These are phyloP conservation scores for Andinoacara biseriatus DNA, from an alignment of 2,113 vertebrate species.

Conservation along the genomic window DNA sequence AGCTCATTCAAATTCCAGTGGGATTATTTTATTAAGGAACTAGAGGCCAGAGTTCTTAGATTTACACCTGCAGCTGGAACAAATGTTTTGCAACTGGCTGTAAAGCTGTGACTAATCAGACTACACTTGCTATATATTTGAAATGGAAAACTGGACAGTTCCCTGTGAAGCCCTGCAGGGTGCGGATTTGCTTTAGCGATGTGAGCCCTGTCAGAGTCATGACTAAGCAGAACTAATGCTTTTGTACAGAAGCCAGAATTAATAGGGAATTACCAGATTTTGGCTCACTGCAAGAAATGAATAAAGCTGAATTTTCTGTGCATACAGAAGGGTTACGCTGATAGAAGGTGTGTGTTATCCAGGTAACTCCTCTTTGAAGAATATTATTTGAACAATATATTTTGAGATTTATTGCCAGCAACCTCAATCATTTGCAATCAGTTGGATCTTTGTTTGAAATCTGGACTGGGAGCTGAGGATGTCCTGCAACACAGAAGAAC, in stretches of 20 bases:
- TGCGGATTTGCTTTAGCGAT: slow-evolving; percentile 35
- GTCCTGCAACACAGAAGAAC: too few species aligned
- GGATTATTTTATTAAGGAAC: slow-evolving; percentile 73
- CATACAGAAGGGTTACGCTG: slow-evolving; percentile 1
- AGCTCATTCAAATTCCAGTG: slow-evolving; percentile 62
- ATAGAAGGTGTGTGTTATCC: not conserved
- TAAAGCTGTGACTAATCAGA: slow-evolving; percentile 21
- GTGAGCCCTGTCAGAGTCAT: not conserved
- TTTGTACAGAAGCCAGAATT: slow-evolving; percentile 22
- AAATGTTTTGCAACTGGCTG: slow-evolving; percentile 40
- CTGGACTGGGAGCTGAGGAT: too few species aligned
- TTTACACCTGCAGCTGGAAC: slow-evolving; percentile 49
- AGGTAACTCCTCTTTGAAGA: not conserved
- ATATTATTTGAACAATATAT: not conserved
- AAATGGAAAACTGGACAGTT: slow-evolving; percentile 53
- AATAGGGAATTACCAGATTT: slow-evolving; percentile 22
- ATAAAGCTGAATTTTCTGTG: slow-evolving; percentile 26
- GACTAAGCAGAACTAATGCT: slow-evolving; percentile 36
- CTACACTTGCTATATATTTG: slow-evolving; percentile 23
- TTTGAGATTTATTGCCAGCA: not conserved
- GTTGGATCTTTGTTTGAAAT: too few species aligned
- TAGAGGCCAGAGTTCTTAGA: slow-evolving; percentile 21
- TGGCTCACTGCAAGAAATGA: slow-evolving; percentile 8
- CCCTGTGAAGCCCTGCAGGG: slow-evolving; percentile 43
- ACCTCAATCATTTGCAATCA: not conserved